Evolutionary conservation across 2,797 vertebrate genomes (phyloP), one percentile per base, ranked within the genome.

Genomic region (Sebastiscus albofasciatus): DNA sequence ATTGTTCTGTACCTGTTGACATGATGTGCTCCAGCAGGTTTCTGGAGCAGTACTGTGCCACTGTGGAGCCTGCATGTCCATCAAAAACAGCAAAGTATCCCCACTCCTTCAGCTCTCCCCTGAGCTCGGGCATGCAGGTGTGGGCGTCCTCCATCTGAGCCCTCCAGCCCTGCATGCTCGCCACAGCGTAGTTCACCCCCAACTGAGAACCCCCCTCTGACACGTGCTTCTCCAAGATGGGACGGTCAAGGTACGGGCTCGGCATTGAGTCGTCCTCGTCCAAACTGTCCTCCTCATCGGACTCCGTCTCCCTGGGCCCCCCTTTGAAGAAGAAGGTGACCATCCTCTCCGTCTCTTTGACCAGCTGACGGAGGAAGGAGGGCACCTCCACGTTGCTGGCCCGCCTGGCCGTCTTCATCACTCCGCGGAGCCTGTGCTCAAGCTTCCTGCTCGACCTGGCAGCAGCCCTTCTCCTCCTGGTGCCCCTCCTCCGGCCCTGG

Each of bases 91-190:
- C 96, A 58, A 94, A 97, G 89, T 96, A 97, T 11, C 90, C 93
- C 96, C 96, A 97, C 66, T 92, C 89, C 0, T 46, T 69, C 68
- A 96, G 88, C n/a, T 93, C 88, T 5, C 93, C 93, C 0, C 73
- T 91, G 79, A 96, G 78, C 54, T 93, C 82, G 2, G 95, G 93
- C 89, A 93, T 87, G 74, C 95, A 96, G 69, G 94, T 80, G 74
- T 97, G 96, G 6, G 96, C 95, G 0, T 97, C 96, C 90, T 97
- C 97, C 96, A 96, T 96, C 81, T 95, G 94, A 4, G 92, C 87
- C 87, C 96, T 93, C 96, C 96, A 97, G 42, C 96, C 96, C 84
- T 97, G 96, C 95, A 96, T 96, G 72, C 93, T 93, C 18, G 95
- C 96, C 77, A 95, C 79, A 5, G 95, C 96, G 2, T 96, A 97